A percentile compares a stretch with the other conserved stretches of the same genome.
These are phyloP conservation scores for Smithornis capensis DNA, from an alignment of 2,113 vertebrate species.

Conservation along the genomic window DNA sequence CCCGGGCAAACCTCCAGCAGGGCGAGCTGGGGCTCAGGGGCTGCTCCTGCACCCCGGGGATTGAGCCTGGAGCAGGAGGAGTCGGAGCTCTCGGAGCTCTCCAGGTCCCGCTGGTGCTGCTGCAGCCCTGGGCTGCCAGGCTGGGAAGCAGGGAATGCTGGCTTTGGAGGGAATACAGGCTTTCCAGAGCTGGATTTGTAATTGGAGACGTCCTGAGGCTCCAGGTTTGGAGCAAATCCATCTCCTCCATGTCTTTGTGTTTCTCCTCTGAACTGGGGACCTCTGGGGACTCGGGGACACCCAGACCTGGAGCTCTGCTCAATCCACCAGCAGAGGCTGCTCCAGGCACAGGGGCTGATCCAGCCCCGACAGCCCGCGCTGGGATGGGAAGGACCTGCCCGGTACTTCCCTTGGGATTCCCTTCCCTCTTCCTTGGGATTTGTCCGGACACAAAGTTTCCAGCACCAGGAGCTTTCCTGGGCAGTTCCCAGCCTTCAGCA, in stretches of 20 bases:
- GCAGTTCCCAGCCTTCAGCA: background rate
- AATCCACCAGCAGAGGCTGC: background rate
- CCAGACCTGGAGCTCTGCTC: background rate
- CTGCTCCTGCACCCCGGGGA: rapidly evolving
- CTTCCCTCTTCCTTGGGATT: background rate
- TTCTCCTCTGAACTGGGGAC: background rate
- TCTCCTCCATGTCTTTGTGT: background rate
- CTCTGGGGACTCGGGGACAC: background rate
- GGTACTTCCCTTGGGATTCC: background rate
- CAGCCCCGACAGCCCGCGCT: rapidly evolving
- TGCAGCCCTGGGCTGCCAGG: background rate
- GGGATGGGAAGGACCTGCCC: background rate
- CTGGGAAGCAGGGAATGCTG: background rate
- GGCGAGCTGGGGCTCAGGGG: rapidly evolving
- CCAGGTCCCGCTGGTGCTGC: background rate
- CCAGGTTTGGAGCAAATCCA: background rate
- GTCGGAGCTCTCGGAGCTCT: background rate
- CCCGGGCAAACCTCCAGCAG: rapidly evolving
- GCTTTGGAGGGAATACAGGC: background rate
- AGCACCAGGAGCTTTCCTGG: background rate
- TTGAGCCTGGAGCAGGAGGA: background rate
- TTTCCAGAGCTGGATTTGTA: background rate
- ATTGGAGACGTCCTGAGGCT: background rate
- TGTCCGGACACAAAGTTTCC: background rate
- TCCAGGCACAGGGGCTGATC: no score